A percentile compares a stretch with the other conserved stretches of the same genome.
Conservation (phyloP, 2,888 invertebrate species). For the Oscheius sp. region DNA sequence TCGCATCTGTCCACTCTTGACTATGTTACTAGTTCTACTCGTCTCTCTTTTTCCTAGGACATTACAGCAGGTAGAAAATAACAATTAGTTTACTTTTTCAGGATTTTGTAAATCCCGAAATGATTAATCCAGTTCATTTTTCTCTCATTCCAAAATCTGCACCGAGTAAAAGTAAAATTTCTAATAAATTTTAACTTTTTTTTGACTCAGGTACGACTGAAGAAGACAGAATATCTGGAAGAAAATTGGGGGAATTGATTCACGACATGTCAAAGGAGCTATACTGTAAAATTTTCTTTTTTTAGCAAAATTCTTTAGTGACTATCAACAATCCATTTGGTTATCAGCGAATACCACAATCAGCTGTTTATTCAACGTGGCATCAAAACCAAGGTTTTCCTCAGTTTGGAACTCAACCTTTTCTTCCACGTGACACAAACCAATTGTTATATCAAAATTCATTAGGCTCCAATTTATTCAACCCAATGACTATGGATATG, state of each 20-base stretch:
- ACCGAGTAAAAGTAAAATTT: background rate
- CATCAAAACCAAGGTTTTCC: background rate
- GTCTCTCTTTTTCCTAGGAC: background rate
- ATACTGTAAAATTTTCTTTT: conserved; percentile 7
- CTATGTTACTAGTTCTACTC: background rate
- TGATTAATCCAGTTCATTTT: background rate
- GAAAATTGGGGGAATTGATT: conserved; percentile 16
- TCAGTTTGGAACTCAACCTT: too few relatives aligned
- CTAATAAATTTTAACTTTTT: background rate
- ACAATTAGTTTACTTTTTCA: background rate
- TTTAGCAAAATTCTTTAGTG: background rate
- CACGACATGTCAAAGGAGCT: conserved; percentile 23
- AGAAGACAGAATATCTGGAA: conserved; percentile 13
- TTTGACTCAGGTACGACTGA: background rate
- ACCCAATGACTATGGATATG: too few relatives aligned
- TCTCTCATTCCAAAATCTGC: background rate
- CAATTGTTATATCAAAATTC: too few relatives aligned
- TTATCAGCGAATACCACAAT: background rate
- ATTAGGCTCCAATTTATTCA: too few relatives aligned
- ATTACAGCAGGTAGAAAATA: too few relatives aligned
- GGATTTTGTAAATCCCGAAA: background rate
- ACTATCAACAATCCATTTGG: conserved; percentile 2
- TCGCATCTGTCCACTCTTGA: background rate
- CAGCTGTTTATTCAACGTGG: background rate
- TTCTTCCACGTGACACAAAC: too few relatives aligned